Base-by-base conservation (phyloP, 2,888 invertebrate species). In the Sinohyriopsis cumingii region DNA sequence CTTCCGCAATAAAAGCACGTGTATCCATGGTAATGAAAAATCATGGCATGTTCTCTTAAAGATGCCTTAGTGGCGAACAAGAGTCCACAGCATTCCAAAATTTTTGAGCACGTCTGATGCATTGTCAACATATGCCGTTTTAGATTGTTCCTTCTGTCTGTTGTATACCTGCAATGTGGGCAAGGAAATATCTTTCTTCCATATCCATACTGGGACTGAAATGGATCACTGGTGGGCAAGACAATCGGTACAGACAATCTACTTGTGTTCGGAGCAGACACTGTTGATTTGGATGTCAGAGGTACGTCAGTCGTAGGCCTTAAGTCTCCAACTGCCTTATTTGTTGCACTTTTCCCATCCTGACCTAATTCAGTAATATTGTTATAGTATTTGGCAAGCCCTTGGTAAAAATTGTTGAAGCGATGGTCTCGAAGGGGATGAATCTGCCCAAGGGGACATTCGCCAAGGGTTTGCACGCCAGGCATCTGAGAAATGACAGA, bases 61-160 rank as follows among this genome's bases (percentile, higher is more conserved):
- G 90, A 88, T 0, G 90, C 90, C 76, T 91, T 91, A 33, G 88
- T 90, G 25, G 82, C 84, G 78, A 91, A 90, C 54, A 87, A 76
- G 25, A 88, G 82, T n/a, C 89, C 90, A 73, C 91, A 91, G 77
- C 91, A 91, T 76, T 89, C 89, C 20, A 89, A 80, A 12, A 85
- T 80, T 59, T 87, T 86, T 33, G 86, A 80, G 64, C 88, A 87
- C 19, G 87, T 82, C 65, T 88, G 88, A 77, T 91, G 91, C 91
- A 91, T 91, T 24, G 91, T 90, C 22, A 88, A 80, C 78, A 89
- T 88, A 80, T 91, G 91, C 3, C 91, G 81, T 73, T 90, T 90
- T 53, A 91, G 84, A 77, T 91, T 91, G 77, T 89, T 90, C 72
- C 89, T 84, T 53, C 89, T 82, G 78, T 90, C 89, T 9, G 90